phyloP scores from a whole-genome alignment of 2,113 vertebrate genomes.

The Plectropomus leopardus region DNA sequence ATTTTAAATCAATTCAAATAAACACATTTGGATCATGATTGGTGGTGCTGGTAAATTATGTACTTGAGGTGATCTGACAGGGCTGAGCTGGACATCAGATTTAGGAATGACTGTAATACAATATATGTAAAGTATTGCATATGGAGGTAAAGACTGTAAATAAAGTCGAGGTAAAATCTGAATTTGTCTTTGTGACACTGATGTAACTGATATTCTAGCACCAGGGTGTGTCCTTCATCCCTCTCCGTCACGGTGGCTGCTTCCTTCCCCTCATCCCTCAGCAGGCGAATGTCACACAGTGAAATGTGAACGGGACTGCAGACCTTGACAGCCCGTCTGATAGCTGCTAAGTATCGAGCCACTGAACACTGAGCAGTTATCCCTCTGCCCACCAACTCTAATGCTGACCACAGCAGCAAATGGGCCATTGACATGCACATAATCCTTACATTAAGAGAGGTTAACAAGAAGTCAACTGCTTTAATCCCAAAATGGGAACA shows the following conservation, averaged over 20 bases:
- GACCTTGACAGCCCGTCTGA: constrained; percentile 47
- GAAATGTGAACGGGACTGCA: constrained; percentile 53
- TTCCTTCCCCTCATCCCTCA: constrained; percentile 69
- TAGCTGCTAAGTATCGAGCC: constrained; percentile 37
- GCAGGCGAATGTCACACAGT: constrained; percentile 60
- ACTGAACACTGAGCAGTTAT: constrained; percentile 28
- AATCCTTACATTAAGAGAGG: constrained; percentile 28
- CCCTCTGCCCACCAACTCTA: constrained; percentile 6
- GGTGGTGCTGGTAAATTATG: not conserved
- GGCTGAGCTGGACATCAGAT: not conserved
- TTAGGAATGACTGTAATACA: not conserved
- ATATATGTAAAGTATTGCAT: not conserved
- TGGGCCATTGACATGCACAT: constrained; percentile 1
- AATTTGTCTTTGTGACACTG: constrained; percentile 43
- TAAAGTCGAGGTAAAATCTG: constrained; percentile 9
- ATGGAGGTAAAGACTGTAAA: constrained; percentile 5
- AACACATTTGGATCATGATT: not conserved
- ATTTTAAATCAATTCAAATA: not conserved
- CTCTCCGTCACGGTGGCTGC: constrained; percentile 67
- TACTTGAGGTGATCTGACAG: too few relatives aligned
- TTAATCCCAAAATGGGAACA: constrained; percentile 5
- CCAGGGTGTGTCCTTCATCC: constrained; percentile 68
- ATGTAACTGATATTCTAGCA: constrained; percentile 63
- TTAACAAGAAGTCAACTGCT: constrained; percentile 23
- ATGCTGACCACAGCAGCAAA: constrained; percentile 19